Percentiles rank a stretch among this genome's conserved stretches.
Conservation (phyloP, 2,888 invertebrate genomes). For the Gastrophysa polygoni region DNA sequence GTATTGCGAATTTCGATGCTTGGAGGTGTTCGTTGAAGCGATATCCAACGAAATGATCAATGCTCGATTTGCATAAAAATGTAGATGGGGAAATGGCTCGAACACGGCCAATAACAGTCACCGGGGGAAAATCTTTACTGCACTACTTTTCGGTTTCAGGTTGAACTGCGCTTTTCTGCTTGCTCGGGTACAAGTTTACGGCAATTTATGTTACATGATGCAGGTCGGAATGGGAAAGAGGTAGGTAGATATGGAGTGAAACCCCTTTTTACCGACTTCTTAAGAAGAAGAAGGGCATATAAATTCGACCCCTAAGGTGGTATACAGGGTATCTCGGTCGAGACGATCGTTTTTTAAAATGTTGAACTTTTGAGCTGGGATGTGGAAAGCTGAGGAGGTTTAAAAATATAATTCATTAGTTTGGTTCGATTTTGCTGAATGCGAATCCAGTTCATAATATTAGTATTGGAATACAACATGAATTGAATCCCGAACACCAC, state of each 20-base stretch:
- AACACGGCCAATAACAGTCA: constrained; percentile 44
- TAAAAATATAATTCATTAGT: too few relatives aligned
- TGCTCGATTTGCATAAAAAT: constrained; percentile 49
- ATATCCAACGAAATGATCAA: constrained; percentile 45
- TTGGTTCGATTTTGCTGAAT: too few relatives aligned
- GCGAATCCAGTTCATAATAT: too few relatives aligned
- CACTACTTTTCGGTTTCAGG: constrained; percentile 18
- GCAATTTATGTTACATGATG: not conserved
- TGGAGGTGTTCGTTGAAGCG: constrained; percentile 44
- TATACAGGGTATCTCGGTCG: too few relatives aligned
- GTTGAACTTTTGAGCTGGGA: too few relatives aligned
- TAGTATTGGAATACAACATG: too few relatives aligned
- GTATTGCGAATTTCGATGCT: constrained; percentile 48
- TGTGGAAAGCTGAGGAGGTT: too few relatives aligned
- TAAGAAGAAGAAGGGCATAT: too few relatives aligned
- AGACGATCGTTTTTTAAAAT: too few relatives aligned
- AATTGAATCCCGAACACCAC: too few relatives aligned
- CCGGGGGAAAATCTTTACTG: constrained; percentile 29
- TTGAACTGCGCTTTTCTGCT: constrained; percentile 16
- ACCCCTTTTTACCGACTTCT: not conserved
- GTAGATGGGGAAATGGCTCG: constrained; percentile 44
- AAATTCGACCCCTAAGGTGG: not conserved
- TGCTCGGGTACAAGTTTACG: not conserved
- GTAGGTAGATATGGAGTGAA: not conserved
- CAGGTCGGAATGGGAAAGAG: not conserved